phyloP scores from a whole-genome alignment of 2,888 invertebrate species.

The Aplocera efformata region DNA sequence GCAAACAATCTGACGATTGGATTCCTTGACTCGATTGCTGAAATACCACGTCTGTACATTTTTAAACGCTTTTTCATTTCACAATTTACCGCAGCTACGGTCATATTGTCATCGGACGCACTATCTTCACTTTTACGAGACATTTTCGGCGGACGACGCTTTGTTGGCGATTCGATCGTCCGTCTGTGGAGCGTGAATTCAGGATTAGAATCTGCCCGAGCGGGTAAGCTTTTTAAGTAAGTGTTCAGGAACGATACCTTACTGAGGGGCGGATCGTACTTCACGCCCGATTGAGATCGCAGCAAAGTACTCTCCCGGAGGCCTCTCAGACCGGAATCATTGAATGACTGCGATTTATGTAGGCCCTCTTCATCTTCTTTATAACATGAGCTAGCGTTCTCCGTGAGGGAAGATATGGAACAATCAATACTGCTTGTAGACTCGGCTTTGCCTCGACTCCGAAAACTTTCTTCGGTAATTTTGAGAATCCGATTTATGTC shows the following conservation, averaged over 20 bases:
- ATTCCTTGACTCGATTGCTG: conserved; percentile 60
- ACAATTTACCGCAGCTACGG: conserved; percentile 65
- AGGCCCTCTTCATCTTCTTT: conserved; percentile 49
- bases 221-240: conserved; percentile 74
- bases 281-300: conserved; percentile 64
- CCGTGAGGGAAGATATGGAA: conserved; percentile 44
- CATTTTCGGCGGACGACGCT: conserved; percentile 36
- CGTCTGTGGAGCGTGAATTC: conserved; percentile 57
- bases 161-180: conserved; percentile 20
- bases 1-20: conserved; percentile 44
- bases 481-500: conserved; percentile 42
- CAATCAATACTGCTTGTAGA: conserved; percentile 36
- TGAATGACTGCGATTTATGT: conserved; percentile 70
- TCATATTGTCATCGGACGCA: conserved; percentile 61
- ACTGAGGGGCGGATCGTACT: conserved; percentile 64
- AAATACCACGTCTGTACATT: conserved; percentile 74
- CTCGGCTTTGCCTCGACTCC: conserved; percentile 31
- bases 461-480: conserved; percentile 30
- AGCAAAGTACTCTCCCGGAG: conserved; percentile 43
- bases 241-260: conserved; percentile 75
- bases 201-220: conserved; percentile 62
- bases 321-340: conserved; percentile 46
- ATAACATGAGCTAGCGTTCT: conserved; percentile 39
- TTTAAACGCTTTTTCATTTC: conserved; percentile 74
- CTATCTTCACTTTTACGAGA: conserved; percentile 50